Base-by-base conservation (phyloP, 2,113 vertebrate genomes). In the Rhinogobius similis region DNA sequence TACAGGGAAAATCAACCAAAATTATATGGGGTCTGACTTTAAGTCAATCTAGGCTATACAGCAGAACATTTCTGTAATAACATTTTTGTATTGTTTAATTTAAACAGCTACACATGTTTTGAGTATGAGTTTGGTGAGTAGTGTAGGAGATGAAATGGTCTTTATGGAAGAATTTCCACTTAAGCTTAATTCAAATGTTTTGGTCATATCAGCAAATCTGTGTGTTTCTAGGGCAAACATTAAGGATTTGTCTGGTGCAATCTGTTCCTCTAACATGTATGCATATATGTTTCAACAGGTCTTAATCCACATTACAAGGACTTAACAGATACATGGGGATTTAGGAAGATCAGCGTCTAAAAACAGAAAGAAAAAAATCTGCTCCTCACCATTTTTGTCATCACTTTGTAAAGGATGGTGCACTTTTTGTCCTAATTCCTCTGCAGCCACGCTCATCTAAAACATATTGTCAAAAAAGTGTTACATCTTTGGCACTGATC, bases 231-330 rank as follows among this genome's bases (percentile, higher is more conserved):
- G 62, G 55, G 55, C 55, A 58, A 58, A 58, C 55, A 58, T 58
- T 58, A 29, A 58, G 55, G 55, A 58, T 70, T 23, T 55, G 77
- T 80, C 84, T 56, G 41, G 41, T 48, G 55, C 83, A 88, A 89
- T 91, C 88, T 89, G 88, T 83, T 90, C 82, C 72, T 75, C 38
- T 69, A 73, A 85, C 81, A 87, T 76, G 8, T 85, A 82, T 83
- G 80, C 88, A 85, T 88, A 84, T 83, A 77, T 84, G 82, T 88
- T 88, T 91, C 88, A 89, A 89, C 88, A 88, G 86, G 88, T 91
- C 85, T 85, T 91, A 93, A 92, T 92, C 89, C 90, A 91, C 87
- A 91, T 92, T 90, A 92, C 84, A 84, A 44, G 81, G 87, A 92
- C 89, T 87, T 89, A 90, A 88, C 81, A 89, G 89, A 92, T 92